These are phyloP conservation scores for Lepidocyrtinus sp. DNA, from an alignment of 2,888 invertebrate species.

Conservation along the genomic window DNA sequence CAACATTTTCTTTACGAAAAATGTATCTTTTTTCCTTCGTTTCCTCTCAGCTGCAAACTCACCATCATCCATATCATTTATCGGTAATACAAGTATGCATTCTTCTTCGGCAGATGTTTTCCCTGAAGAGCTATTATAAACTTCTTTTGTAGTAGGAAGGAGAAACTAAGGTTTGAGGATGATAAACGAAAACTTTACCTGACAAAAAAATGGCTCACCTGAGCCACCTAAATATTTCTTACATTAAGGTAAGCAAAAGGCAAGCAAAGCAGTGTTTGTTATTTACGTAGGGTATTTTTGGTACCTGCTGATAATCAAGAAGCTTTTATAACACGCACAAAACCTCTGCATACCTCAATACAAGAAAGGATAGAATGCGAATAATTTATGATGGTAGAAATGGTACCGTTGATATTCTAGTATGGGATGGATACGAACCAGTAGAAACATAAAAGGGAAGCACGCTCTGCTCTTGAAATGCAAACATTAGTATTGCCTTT, in stretches of 20 bases:
- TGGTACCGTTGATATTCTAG: constrained; percentile 1
- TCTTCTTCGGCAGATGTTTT: constrained; percentile 54
- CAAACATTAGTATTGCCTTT: constrained; percentile 24
- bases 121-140: constrained; percentile 48
- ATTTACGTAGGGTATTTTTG: constrained; percentile 18
- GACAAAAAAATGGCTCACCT: constrained; percentile 35
- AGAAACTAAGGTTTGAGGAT: constrained; percentile 33
- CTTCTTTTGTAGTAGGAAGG: constrained; percentile 22
- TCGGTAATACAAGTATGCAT: constrained; percentile 4
- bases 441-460: neutral
- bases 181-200: constrained; percentile 8
- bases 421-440: neutral
- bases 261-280: constrained; percentile 10
- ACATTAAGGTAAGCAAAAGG: constrained; percentile 3
- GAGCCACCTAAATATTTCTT: constrained; percentile 16
- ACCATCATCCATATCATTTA: neutral
- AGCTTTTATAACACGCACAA: constrained; percentile 24
- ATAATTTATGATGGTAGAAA: constrained; percentile 27
- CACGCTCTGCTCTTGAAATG: constrained; percentile 10
- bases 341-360: constrained; percentile 23
- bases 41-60: constrained; percentile 47
- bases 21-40: constrained; percentile 20
- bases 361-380: constrained; percentile 24
- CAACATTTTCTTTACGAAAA: constrained; percentile 31
- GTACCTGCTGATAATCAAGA: constrained; percentile 39